These are phyloP conservation scores for Raja brachyura DNA, from an alignment of 2,113 vertebrate species.

Conservation along the genomic window DNA sequence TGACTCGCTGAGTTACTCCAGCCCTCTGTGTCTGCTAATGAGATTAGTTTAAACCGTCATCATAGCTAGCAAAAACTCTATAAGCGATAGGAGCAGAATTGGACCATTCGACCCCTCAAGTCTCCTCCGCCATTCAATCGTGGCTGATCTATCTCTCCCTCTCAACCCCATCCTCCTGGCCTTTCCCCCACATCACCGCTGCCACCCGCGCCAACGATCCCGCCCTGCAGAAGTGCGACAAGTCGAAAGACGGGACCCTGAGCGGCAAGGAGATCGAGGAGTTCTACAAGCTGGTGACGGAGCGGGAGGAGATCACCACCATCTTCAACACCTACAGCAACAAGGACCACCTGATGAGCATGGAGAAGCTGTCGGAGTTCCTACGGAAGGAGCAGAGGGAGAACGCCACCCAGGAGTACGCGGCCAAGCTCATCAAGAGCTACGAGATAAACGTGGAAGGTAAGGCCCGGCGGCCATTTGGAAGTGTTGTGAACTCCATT, in stretches of 20 bases:
- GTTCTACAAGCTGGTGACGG: slow-evolving; percentile 82
- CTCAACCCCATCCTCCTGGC: too few species aligned
- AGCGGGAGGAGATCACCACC: slow-evolving; percentile 71
- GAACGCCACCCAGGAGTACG: slow-evolving; percentile 52
- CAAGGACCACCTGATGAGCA: slow-evolving; percentile 60
- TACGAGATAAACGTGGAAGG: slow-evolving; percentile 74
- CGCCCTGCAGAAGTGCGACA: slow-evolving; percentile 74
- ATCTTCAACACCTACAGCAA: slow-evolving; percentile 61
- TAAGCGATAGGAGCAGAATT: too few species aligned
- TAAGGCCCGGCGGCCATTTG: slow-evolving; percentile 47
- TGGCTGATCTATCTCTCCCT: too few species aligned
- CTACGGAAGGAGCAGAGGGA: slow-evolving; percentile 69
- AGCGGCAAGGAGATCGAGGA: slow-evolving; percentile 82
- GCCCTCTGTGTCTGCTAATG: too few species aligned
- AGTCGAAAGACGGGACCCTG: slow-evolving; percentile 71
- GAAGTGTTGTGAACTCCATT: too few species aligned
- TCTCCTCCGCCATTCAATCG: too few species aligned
- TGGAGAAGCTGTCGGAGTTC: slow-evolving; percentile 64
- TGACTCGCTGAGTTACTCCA: too few species aligned
- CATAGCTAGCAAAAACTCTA: too few species aligned
- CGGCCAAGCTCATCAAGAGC: slow-evolving; percentile 70
- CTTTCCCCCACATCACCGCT: background rate
- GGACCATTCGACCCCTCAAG: too few species aligned
- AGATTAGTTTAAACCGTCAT: too few species aligned
- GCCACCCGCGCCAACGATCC: too few species aligned